Base-by-base conservation (phyloP, 2,888 invertebrate genomes). In the Xylota sylvarum region DNA sequence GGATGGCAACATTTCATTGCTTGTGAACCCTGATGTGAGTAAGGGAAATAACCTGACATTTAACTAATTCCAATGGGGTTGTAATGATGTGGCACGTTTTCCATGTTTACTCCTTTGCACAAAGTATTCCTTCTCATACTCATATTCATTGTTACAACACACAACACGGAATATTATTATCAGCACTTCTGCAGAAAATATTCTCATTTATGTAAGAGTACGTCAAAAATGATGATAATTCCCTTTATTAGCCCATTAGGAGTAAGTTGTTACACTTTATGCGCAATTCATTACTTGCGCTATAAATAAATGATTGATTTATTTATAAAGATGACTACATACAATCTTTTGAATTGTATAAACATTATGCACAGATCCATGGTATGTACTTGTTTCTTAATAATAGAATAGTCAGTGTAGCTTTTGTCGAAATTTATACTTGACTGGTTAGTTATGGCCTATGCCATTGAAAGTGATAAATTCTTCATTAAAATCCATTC, bases 231-330 rank as follows among this genome's bases (percentile, higher is more conserved):
- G 37, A 52, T 50, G 35, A 67, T 52, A 27, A 67, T 40, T 67
- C 23, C 10, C 35, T 67, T 67, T 67, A 67, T 67, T 67, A 37
- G 50, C 23, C 27, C 27, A 9, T 52, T 52, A 52, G 35, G 14
- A 23, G 23, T n/a, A 37, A 17, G 35, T 48, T 52, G 37, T 19
- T 35, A 50, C 19, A 32, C 32, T 10, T 35, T 19, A 48, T 52
- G 52, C 37, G 35, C 52, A 52, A 52, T 67, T 67, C 52, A 40
- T 67, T 67, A 52, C 37, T 14, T n/a, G 23, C 52, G n/a, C 35
- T 35, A 52, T 67, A 37, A 67, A 52, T 52, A 67, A 67, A 30
- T 52, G 35, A 67, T 67, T 67, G 35, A 30, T 67, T n/a, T 32
- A 50, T 35, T 65, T 67, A 52, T 67, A 12, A 7, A 14, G 37